A percentile compares a stretch with the other conserved stretches of the same genome.
These are phyloP conservation scores for Neomicropteryx cornuta DNA, from an alignment of 1,140 invertebrate genomes.

Conservation along the genomic window DNA sequence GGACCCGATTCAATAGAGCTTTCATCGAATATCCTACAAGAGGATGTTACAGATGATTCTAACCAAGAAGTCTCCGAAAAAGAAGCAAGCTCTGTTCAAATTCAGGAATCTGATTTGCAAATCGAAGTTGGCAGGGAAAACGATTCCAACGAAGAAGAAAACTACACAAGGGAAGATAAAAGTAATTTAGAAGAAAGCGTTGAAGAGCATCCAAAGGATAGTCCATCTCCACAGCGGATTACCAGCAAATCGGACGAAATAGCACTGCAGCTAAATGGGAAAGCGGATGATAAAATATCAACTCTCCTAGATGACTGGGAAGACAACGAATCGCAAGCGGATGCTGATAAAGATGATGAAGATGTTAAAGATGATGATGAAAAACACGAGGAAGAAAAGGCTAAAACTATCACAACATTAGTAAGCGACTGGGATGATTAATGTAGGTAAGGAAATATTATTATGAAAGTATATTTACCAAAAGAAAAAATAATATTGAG, in stretches of 20 bases:
- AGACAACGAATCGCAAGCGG: conserved; percentile 33
- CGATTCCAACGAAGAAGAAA: background rate
- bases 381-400: conserved; percentile 6
- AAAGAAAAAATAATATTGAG: too few relatives aligned
- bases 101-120: conserved; percentile 1
- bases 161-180: background rate
- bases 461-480: too few relatives aligned
- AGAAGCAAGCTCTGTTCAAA: too few relatives aligned
- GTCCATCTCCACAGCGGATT: too few relatives aligned
- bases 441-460: too few relatives aligned
- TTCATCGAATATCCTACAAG: too few relatives aligned
- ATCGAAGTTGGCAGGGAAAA: background rate
- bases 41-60: too few relatives aligned
- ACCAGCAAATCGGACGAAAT: background rate
- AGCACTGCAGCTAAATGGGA: conserved; percentile 5
- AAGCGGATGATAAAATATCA: conserved; percentile 28
- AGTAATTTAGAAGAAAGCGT: background rate
- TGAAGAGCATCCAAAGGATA: too few relatives aligned
- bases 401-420: conserved; percentile 12
- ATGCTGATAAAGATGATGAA: conserved; percentile 6
- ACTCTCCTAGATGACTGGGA: conserved; percentile 38
- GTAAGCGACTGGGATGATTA: conserved; percentile 17
- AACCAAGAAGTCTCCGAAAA: too few relatives aligned
- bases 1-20: too few relatives aligned
- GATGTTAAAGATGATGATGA: conserved; percentile 5